These are phyloP conservation scores for Lophotriccus pileatus DNA, from an alignment of 2,797 vertebrate species.

Conservation along the genomic window DNA sequence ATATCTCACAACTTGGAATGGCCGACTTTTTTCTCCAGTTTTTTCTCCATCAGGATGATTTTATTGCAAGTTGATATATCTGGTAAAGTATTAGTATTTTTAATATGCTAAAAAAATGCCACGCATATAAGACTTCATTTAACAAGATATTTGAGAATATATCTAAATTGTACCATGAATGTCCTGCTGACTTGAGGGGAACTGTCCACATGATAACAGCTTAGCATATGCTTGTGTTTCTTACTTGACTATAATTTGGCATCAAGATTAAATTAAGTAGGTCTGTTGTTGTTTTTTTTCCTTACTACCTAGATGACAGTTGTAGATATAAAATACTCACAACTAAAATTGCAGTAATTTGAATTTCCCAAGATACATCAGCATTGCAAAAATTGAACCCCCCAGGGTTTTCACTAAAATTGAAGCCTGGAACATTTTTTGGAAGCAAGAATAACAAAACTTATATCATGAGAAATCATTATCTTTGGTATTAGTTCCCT, in stretches of 20 bases:
- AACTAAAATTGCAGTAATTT: neutral
- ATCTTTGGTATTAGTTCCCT: neutral
- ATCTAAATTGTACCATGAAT: neutral
- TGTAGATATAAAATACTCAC: neutral
- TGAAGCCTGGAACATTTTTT: neutral
- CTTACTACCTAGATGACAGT: neutral
- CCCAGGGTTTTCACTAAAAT: neutral
- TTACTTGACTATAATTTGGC: neutral
- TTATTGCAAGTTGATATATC: neutral
- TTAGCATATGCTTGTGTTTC: neutral
- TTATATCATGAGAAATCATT: neutral
- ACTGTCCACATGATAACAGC: neutral
- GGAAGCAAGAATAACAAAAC: neutral
- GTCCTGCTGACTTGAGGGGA: neutral
- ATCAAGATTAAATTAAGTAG: neutral
- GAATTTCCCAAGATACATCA: neutral
- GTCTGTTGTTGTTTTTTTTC: neutral
- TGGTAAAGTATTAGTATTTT: neutral
- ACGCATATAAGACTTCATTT: neutral
- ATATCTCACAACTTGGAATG: neutral
- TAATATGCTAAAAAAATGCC: rapidly evolving
- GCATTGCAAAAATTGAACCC: neutral
- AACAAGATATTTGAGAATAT: neutral
- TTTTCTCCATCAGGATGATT: neutral
- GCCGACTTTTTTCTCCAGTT: neutral